Evolutionary conservation across 2,113 vertebrate genomes (phyloP).

Genomic region (Eurypyga helias): DNA sequence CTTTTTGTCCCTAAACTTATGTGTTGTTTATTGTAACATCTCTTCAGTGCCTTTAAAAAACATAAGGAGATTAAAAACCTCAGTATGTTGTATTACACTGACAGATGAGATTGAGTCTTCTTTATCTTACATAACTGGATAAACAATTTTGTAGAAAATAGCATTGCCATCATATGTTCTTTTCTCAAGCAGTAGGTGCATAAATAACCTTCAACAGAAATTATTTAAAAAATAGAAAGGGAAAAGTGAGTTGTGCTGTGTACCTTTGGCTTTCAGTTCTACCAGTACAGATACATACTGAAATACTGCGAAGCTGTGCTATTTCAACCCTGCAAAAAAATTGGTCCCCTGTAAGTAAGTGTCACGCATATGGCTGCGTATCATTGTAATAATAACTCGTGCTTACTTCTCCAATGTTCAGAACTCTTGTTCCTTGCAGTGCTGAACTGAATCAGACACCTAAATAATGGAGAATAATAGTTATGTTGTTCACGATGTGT

Average conservation of each 20-base stretch:
- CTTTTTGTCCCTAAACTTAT: not conserved
- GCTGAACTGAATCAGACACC: constrained; percentile 43
- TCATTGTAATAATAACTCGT: not conserved
- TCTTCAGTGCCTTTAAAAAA: not conserved
- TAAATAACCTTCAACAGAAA: not conserved
- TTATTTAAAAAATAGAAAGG: not conserved
- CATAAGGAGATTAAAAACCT: not conserved
- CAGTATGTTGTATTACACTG: not conserved
- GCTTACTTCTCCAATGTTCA: not conserved
- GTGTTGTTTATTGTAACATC: not conserved
- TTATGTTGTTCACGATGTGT: not conserved
- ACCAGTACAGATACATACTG: not conserved
- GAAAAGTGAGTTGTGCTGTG: not conserved
- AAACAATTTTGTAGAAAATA: constrained; percentile 38
- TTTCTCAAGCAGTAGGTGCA: not conserved
- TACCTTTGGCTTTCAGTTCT: not conserved
- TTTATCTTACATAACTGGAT: not conserved
- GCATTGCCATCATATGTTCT: not conserved
- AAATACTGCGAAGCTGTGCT: not conserved
- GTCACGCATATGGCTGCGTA: not conserved
- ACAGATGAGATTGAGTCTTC: not conserved
- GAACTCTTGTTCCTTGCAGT: not conserved
- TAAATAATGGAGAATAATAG: not conserved
- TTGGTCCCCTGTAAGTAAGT: not conserved
- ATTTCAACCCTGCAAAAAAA: not conserved